Base-by-base conservation (phyloP, 1,140 invertebrate genomes). In the Neodiprion fabricii region DNA sequence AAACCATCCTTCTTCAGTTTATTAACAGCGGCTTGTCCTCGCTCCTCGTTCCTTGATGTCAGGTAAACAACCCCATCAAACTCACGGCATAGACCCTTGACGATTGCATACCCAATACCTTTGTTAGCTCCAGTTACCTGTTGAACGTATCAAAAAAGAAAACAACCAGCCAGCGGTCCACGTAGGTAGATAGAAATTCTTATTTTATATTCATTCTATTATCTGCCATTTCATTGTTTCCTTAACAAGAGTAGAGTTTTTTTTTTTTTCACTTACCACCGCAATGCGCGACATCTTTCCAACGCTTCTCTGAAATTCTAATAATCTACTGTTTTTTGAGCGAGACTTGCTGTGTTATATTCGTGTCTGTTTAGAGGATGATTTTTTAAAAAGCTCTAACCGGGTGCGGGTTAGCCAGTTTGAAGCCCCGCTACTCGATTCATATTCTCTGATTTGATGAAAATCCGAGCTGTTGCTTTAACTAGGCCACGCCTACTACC, bases 51-150 rank as follows among this genome's bases (percentile, higher is more conserved):
- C 69, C 93, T 85, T 8, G 92, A 89, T 61, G 93, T 94, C 5
- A 94, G 80, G 76, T 91, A 92, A 61, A 94, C 92, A 74, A 87
- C 83, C 7, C 93, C 93, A 48, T 91, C 79, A 78, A 92, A 93
- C 76, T 91, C 83, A 75, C 91, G 87, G 78, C 92, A 93, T 4
- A 95, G 86, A 0, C 88, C 90, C 79, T 89, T 89, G 1, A 92
- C 91, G 71, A 91, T 90, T 7, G 86, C 90, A 82, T 87, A 90
- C 8, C 92, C 92, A 78, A 93, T 91, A 0, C 92, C 92, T 83
- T 92, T 92, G 79, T 92, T 93, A 10, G 85, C 79, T 21, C 92
- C 92, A 17, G 92, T 92, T 21, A 93, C 91, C 89, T 90, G 53
- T 61, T 14, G n/a, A 9, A 12, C 0, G 4, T 17, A 17, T 14